Evolutionary conservation across 1,140 invertebrate genomes (phyloP), one percentile per base, ranked within the genome.

Genomic region (Trichoplusia ni): DNA sequence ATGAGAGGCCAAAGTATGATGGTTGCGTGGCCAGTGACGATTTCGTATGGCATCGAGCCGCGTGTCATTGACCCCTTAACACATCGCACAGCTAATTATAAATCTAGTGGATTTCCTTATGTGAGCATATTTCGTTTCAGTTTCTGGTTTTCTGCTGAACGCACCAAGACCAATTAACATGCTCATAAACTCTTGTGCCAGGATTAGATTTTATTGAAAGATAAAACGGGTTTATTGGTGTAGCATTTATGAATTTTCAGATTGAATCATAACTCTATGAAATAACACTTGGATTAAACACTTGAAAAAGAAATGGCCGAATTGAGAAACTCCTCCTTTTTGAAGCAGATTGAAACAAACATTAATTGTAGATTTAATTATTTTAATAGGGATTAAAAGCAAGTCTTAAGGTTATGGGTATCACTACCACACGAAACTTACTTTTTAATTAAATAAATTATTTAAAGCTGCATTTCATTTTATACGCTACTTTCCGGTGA

Each of bases 1-100:
- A 19, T 13, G 2, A 69, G 44, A 76, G 80, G 53, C 77, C 83
- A 70, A 40, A 67, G 21, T 71, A 59, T 9, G 54, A 13, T 77
- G 74, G 78, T 35, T n/a, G 18, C 51, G 49, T 46, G 33, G 67
- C 33, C 54, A 58, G 65, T 75, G 68, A 74, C 72, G 75, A 62
- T 75, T 78, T 77, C 60, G 69, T 82, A 67, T 67, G 75, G 61
- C 70, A 62, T 59, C 37, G 56, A 40, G 54, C 33, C 21, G 47
- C 33, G 74, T 86, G 85, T 88, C 85, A 88, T 82, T 88, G 85
- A 86, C 82, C 85, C 75, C 71, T 84, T 82, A 88, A 85, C 82
- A 81, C 79, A 81, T 82, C 67, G 71, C 73, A 38, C 77, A 72
- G 75, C 77, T 86, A 84, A 88, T 86, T 85, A 82, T 88, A 84